Base-by-base conservation (phyloP, 2,113 vertebrate species). In the Chloropsis cyanopogon region DNA sequence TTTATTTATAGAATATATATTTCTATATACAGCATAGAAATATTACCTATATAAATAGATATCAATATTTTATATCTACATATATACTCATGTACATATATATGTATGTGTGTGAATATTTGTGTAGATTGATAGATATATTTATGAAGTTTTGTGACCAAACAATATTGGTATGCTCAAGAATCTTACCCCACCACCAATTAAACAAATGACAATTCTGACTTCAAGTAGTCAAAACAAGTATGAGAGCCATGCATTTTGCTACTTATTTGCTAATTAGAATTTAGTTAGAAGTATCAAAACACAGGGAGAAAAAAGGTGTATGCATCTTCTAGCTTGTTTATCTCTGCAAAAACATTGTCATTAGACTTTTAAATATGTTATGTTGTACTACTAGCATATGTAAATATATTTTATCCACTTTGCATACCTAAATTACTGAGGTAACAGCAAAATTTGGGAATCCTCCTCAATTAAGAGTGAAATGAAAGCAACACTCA, bases 401-500 rank as follows among this genome's bases (percentile, higher is more conserved):
- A 33, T 28, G 5, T 50, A 35, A 23, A 73, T 16, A 6, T 15
- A 41, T 42, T 82, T 75, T 39, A 76, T 46, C 11, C 31, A 52
- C 20, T 66, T 60, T 26, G 42, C 17, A 70, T 8, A 49, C 10
- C 16, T 46, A 76, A 89, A 31, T 56, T 61, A 56, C 8, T 47
- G 18, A 52, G 17, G 56, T 11, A 14, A 89, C 29, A 82, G 16
- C 11, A 22, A 37, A 61, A 71, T 39, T n/a, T 70, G n/a, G 15
- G 31, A 86, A 86, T 7, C 4, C 20, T 69, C 68, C 44, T 13
- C 0, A 0, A 59, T 12, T 54, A 37, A 49, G 21, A 59, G 26
- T 50, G 19, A 75, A 82, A 60, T 10, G 22, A 44, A 60, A 82
- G 25, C 25, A 79, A 14, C 4, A 54, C 4, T 50, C 17, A 50